Base-by-base conservation (phyloP, 2,113 vertebrate species). In the Ciconia stormi region DNA sequence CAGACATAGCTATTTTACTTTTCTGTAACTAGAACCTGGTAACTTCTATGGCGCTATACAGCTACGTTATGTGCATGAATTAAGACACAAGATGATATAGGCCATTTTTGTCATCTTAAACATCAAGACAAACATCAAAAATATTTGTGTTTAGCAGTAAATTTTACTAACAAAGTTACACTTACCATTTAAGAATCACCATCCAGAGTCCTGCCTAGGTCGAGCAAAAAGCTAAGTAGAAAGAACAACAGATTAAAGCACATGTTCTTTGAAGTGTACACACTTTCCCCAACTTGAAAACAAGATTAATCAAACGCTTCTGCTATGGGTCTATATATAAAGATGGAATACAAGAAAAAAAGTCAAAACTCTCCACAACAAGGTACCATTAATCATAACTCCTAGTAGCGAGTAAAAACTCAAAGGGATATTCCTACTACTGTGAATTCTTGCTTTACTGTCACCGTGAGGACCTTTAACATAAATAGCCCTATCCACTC, bases 1-100 rank as follows among this genome's bases (percentile, higher is more conserved):
- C 9, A 10, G 71, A 32, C 29, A 38, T 6, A 27, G 10, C 36
- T 72, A 30, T 38, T 58, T 40, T 1, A 21, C 47, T 63, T 27
- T 22, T 26, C 71, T 86, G 52, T 11, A 38, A 47, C 7, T 7
- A 34, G 17, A 77, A 23, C 76, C 30, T 44, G 49, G 5, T 46
- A 30, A 58, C 42, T 80, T 21, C 62, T 1, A 1, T 4, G 9
- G 49, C 23, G 13, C 11, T 5, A 13, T 1, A 22, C 26, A 18
- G n/a, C 7, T 17, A 10, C 26, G 30, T 17, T 25, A 20, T 0
- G 2, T 6, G 44, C 49, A 6, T 3, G 10, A 61, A 38, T 42
- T 25, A 20, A 78, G 65, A 58, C 2, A 8, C 6, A 22, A 56
- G 12, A 30, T 14, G 11, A 42, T 8, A 50, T 1, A 53, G 23